Evolutionary conservation across 2,888 invertebrate genomes (phyloP), one percentile per base, ranked within the genome.

Genomic region (Smittia aterrima): DNA sequence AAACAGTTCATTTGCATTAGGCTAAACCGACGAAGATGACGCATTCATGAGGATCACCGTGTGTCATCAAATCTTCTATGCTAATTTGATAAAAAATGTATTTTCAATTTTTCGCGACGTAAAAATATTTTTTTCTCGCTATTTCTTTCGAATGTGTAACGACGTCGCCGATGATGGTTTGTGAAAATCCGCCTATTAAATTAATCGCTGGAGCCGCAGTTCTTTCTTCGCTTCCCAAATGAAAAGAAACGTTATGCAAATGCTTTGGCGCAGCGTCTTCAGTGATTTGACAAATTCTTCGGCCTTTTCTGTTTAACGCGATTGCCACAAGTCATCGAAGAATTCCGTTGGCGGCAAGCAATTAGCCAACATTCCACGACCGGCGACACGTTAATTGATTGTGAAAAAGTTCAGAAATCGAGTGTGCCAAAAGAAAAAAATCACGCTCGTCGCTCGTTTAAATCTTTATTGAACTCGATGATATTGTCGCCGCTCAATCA

Each of bases 271-370:
- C 20, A 18, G 64, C 58, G n/a, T 18, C 22, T 9, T 18, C 64
- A 6, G n/a, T 64, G 64, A 64, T 27, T 64, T 64, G 64, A 27
- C 64, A 64, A 24, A 64, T 64, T 64, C 27, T 27, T 27, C 58
- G 58, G 6, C 22, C 4, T 22, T 4, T 58, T 18, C 58, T 47
- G 13, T 6, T 47, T 47, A n/a, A 11, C 47, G 47, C 58, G 4
- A 18, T 58, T 58, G 58, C 22, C 3, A 47, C 16, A n/a, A n/a
- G 3, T 47, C 16, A n/a, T 11, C 47, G n/a, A 13, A 47, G 22
- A 58, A 22, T 58, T 7, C 22, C 18, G 58, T 22, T 22, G 7
- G 18, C 22, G 22, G 47, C n/a, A 4, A n/a, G 16, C 2, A 47
- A 47, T 47, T 47, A 47, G 47, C n/a, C 47, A 47, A 47, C n/a